Evolutionary conservation across 2,888 invertebrate genomes (phyloP), one percentile per base, ranked within the genome.

Genomic region (Andrena dorsata): DNA sequence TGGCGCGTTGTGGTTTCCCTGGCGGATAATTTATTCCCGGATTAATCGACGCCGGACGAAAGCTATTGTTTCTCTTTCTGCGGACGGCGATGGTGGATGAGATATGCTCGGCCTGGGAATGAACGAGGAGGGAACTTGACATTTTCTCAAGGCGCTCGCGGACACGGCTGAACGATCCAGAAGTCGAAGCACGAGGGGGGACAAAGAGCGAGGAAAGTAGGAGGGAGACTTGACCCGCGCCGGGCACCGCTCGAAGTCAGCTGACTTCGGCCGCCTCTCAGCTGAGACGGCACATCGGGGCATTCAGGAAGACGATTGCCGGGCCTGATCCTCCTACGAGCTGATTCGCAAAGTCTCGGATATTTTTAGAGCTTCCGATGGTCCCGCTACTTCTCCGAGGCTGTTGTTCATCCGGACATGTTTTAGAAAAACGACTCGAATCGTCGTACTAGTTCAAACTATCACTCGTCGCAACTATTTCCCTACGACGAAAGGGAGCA

Each of bases 191-290:
- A 20, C 20, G 28, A 16, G 30, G 28, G 6, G 61, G 53, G 69
- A 75, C 35, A 73, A 65, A 53, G 58, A 63, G 68, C 47, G 68
- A 65, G 60, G 65, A 81, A 82, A 76, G 70, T 61, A 41, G 77
- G 66, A 75, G 76, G 58, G 78, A 72, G 75, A 83, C 66, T 86
- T 87, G 90, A 90, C 89, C 89, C 86, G 83, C 77, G 84, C 74
- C 73, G 65, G 70, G 77, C 73, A 83, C 80, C 82, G 75, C 73
- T 82, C 83, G 72, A 77, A 86, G 85, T 89, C 89, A 89, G 90
- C 89, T 89, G 89, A 90, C 81, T 89, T 71, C 63, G 76, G 72
- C 65, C 61, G 86, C 49, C 85, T 89, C 86, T 86, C 87, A 89
- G 89, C 90, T 87, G 88, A 80, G 80, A 75, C 60, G 28, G 35